Evolutionary conservation across 2,888 invertebrate genomes (phyloP).

Genomic region (Nomada ferruginata): DNA sequence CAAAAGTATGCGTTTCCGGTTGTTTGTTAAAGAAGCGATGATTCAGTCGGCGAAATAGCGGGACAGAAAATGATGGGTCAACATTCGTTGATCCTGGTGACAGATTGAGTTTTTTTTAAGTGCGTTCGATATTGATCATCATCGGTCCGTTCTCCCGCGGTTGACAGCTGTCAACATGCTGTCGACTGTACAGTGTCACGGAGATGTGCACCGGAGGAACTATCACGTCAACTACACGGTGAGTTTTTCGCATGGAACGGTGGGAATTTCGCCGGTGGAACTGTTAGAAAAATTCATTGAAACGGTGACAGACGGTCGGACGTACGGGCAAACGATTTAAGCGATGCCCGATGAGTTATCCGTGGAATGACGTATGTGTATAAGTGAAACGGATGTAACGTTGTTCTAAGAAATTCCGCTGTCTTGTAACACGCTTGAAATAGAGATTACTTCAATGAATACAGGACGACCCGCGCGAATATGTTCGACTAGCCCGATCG

Average conservation of each 20-base stretch:
- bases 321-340: conserved; percentile 14
- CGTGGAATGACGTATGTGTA: conserved; percentile 43
- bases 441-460: conserved; percentile 61
- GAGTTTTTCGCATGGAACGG: conserved; percentile 43
- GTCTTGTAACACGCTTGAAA: conserved; percentile 60
- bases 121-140: conserved; percentile 49
- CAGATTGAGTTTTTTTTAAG: neutral
- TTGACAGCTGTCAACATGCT: conserved; percentile 72
- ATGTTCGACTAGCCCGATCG: conserved; percentile 9
- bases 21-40: conserved; percentile 13
- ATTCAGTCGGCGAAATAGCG: conserved; percentile 15
- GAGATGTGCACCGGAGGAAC: conserved; percentile 68
- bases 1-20: conserved; percentile 14
- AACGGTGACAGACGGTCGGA: conserved; percentile 1
- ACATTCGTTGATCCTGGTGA: conserved; percentile 42
- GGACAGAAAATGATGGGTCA: conserved; percentile 40
- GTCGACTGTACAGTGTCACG: conserved; percentile 73
- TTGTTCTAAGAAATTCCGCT: conserved; percentile 58
- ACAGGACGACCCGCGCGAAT: conserved; percentile 25
- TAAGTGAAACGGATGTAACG: conserved; percentile 58
- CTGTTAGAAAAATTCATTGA: neutral
- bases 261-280: neutral
- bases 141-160: conserved; percentile 22
- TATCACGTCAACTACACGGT: conserved; percentile 68
- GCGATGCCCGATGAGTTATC: conserved; percentile 30